These are phyloP conservation scores for Colletes latitarsis DNA, from an alignment of 1,140 invertebrate species.

Conservation along the genomic window DNA sequence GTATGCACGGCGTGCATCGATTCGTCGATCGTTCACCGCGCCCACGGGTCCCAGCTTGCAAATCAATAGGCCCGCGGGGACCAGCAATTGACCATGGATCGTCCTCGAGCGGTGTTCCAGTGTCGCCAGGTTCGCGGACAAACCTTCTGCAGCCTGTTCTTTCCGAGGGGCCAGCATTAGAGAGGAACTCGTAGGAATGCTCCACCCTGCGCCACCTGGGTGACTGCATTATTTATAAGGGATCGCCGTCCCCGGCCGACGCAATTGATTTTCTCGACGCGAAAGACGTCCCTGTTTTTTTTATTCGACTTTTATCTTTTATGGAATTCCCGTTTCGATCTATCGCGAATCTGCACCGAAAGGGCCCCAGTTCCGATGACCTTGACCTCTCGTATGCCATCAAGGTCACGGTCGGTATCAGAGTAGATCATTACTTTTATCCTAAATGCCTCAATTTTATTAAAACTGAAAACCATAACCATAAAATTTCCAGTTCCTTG, in stretches of 20 bases:
- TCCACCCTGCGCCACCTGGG: slow-evolving; percentile 16
- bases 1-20: slow-evolving; percentile 34
- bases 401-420: too few relatives aligned
- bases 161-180: slow-evolving; percentile 14
- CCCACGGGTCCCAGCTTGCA: slow-evolving; percentile 27
- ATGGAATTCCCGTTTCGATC: not conserved
- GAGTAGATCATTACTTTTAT: too few relatives aligned
- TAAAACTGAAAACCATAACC: too few relatives aligned
- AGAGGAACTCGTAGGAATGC: slow-evolving; percentile 34
- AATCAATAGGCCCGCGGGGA: slow-evolving; percentile 24
- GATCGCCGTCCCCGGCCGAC: slow-evolving; percentile 7
- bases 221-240: slow-evolving; percentile 47
- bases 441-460: too few relatives aligned
- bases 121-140: not conserved
- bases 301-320: not conserved
- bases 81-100: slow-evolving; percentile 24
- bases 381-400: too few relatives aligned
- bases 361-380: too few relatives aligned
- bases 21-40: slow-evolving; percentile 46
- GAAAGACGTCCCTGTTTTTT: not conserved
- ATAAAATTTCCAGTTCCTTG: too few relatives aligned
- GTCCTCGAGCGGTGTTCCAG: too few relatives aligned
- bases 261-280: slow-evolving; percentile 28
- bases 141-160: slow-evolving; percentile 7
- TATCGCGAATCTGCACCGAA: too few relatives aligned